Base-by-base conservation (phyloP, 1,140 invertebrate species). In the Asobara japonica region DNA sequence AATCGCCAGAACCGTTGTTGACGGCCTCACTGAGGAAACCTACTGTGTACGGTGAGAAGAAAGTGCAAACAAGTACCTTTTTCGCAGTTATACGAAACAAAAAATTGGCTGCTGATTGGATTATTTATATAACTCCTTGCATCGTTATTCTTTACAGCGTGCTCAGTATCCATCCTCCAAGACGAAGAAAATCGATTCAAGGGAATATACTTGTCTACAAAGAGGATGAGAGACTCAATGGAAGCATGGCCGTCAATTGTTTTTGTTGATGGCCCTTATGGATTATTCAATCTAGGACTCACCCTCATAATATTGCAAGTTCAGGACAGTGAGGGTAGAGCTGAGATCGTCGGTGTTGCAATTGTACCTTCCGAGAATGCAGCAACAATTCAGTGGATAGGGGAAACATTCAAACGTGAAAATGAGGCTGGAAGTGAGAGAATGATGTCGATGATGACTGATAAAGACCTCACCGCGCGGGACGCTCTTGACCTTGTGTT, bases 221-320 rank as follows among this genome's bases (percentile, higher is more conserved):
- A n/a, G n/a, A 16, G 18, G 5, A 65, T 65, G 62, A 33, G 30
- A 36, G 10, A 36, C 10, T 36, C n/a, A 6, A 65, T 65, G 62
- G 30, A 33, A n/a, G 29, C 62, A 18, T 65, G 30, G 62, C 62
- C 62, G 11, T 29, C 29, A 8, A 65, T 65, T 20, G 16, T 65
- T 11, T 65, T 36, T 16, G 22, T 71, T 13, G 73, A 74, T 61
- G 73, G 73, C 3, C 71, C 73, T 0, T 74, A 74, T 20, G 68
- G 62, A 62, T 51, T 74, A 13, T 33, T 74, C 2, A 67, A 60
- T 8, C 18, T 41, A 2, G 29, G 33, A 13, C 36, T 66, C 3
- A 72, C 69, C 0, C 2, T 71, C 3, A 66, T 71, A 36, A 22
- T 74, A n/a, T 22, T 71, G 11, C 6, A 61, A n/a, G 69, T 74